Evolutionary conservation across 1,140 invertebrate genomes (phyloP), one percentile per base, ranked within the genome.

Genomic region (Drosophila bipectinata): DNA sequence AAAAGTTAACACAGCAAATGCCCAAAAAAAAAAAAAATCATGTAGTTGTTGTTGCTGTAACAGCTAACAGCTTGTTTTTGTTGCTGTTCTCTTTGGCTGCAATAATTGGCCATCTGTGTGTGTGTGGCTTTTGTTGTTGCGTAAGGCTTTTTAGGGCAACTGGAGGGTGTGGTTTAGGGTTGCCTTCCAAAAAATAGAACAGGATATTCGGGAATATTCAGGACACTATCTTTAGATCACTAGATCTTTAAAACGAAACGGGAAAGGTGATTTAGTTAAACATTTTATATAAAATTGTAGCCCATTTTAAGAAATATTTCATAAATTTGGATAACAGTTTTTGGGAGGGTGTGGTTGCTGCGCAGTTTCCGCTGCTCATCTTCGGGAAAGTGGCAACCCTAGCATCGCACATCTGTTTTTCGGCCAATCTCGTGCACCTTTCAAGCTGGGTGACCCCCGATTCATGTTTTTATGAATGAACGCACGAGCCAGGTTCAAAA

Each of bases 111-210:
- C 53, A 63, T 60, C 66, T 77, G 57, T 72, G 72, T 80, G 72
- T 80, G 55, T 14, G 62, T 39, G 24, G 21, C n/a, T 72, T 64
- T 85, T 84, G 77, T 85, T 85, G 74, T 85, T 85, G 81, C 81
- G 81, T 85, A 85, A 85, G 82, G 79, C 79, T 88, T 89, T 89
- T 79, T 90, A 81, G 85, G 85, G 67, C 85, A 90, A 72, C 66
- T 76, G 68, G 83, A 90, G 85, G 85, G 85, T 87, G 84, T 89
- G 84, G 84, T 83, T 87, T 77, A 79, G 71, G 55, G 59, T 54
- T 62, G 34, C n/a, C 59, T 21, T 28, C 5, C 26, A 30, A 53
- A 37, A 54, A 24, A 12, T 6, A 21, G 4, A 12, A 44, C 41
- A 9, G n/a, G 14, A 14, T 8, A 6, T 1, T 7, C 4, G 0